Evolutionary conservation across 2,797 vertebrate genomes (phyloP), one percentile per base, ranked within the genome.

Genomic region (Coracias cyanogaster): DNA sequence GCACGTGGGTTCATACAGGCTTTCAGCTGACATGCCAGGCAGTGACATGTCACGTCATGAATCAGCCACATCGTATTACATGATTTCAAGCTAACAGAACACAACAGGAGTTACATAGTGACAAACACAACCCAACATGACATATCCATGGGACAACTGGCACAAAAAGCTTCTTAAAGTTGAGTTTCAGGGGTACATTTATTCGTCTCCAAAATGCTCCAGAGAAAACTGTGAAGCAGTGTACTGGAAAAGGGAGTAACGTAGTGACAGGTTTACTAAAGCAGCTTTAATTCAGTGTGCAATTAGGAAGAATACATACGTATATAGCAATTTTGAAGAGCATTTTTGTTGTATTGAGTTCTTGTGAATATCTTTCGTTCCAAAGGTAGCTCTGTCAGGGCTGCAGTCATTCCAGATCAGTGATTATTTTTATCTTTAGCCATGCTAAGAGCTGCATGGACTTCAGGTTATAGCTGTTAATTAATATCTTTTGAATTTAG

Each of bases 41-140:
- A 90, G 77, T 89, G 94, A 88, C 96, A 95, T 37, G 69, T 70
- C 89, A 83, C 45, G 62, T 95, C 96, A 94, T n/a, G 94, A 60
- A 86, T 92, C 95, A 97, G 93, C 95, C 96, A 93, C 80, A 43
- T 80, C 43, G 48, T 18, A 67, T 96, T 96, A 76, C 9, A 6
- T 48, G 89, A 65, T 78, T 96, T 76, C 45, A 54, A 55, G 86
- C 90, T 92, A 95, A 96, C 77, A 65, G 79, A 86, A 35, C 64
- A 58, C 88, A 90, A 65, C 92, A 90, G 88, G 77, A 91, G 79
- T 84, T 88, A n/a, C 54, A 55, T 22, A 67, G 41, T 89, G 93
- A 96, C 91, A 94, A 89, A 84, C 83, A 72, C 84, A 94, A 83
- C 92, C 70, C 92, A 95, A 87, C 54, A 1, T 96, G 96, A 96